Percentiles rank a stretch among this genome's conserved stretches.
Evolutionary conservation across 2,888 invertebrate genomes (phyloP).

Genomic region (Nemoura dubitans): DNA sequence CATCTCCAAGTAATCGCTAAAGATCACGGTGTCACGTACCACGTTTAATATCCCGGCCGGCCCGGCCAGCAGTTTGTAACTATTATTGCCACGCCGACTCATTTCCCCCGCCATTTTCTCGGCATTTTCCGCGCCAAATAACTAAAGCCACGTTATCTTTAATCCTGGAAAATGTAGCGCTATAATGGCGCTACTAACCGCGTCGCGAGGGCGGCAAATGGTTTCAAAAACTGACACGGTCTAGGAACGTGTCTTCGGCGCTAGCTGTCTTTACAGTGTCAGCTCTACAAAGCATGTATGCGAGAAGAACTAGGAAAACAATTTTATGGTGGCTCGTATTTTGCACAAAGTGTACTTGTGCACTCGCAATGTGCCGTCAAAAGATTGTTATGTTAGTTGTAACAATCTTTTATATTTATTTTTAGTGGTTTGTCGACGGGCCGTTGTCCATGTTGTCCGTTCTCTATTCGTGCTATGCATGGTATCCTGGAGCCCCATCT

Average conservation of each 20-base stretch:
- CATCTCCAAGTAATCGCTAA: neutral
- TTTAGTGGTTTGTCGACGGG: neutral
- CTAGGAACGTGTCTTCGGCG: neutral
- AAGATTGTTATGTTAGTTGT: conserved; percentile 7
- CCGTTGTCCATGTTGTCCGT: too few species aligned
- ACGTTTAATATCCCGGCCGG: conserved; percentile 15
- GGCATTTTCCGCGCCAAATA: conserved; percentile 31
- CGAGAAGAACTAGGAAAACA: neutral
- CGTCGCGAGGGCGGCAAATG: neutral
- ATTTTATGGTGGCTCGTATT: neutral
- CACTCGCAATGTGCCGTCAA: neutral
- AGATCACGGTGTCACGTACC: conserved; percentile 25
- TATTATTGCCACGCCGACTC: conserved; percentile 25
- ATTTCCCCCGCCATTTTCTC: neutral
- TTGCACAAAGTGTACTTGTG: neutral
- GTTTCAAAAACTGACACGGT: neutral
- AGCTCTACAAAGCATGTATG: too few species aligned
- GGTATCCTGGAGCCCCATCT: too few species aligned
- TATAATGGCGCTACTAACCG: neutral
- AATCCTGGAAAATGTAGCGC: conserved; percentile 10
- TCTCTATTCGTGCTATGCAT: too few species aligned
- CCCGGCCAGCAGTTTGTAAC: conserved; percentile 28
- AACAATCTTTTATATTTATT: neutral
- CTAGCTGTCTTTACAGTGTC: neutral
- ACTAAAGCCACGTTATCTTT: conserved; percentile 31